Percentiles rank a stretch among this genome's conserved stretches.
Conservation (phyloP, 64 coral and sea anemone genomes). For the Pocillopora damicornis region DNA sequence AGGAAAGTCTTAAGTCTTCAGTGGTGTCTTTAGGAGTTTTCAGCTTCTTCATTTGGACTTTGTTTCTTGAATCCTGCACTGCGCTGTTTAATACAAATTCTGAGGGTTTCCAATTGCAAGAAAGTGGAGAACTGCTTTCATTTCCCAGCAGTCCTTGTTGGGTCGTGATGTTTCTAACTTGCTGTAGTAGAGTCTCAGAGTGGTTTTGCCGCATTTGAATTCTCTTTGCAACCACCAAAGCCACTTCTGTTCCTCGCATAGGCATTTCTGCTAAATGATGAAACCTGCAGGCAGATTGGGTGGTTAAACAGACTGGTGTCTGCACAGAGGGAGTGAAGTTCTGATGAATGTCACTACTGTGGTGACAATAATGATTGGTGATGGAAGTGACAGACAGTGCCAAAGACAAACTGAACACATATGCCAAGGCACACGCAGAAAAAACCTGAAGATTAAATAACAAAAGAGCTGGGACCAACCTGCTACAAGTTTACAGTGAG, state of each 20-base stretch:
- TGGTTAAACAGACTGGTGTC: not conserved
- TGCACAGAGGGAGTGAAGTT: not conserved
- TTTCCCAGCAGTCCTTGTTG: not conserved
- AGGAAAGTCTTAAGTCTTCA: not conserved
- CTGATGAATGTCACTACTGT: not conserved
- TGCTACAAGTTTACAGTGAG: no score
- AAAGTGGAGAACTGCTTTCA: not conserved
- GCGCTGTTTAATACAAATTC: not conserved
- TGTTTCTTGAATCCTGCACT: not conserved
- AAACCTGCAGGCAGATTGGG: constrained; percentile 28
- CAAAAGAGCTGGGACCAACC: no score
- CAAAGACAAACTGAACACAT: constrained; percentile 47
- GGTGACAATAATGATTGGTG: not conserved
- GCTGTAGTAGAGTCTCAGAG: not conserved
- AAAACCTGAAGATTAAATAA: constrained; percentile 14
- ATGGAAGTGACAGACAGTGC: constrained; percentile 20
- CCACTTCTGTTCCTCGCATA: not conserved
- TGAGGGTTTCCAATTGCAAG: not conserved
- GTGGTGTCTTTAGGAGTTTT: not conserved
- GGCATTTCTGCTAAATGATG: not conserved
- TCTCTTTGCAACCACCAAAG: not conserved
- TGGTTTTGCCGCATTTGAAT: not conserved
- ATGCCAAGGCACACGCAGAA: constrained; percentile 25
- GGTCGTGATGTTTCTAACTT: not conserved
- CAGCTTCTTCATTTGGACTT: not conserved